Base-by-base conservation (phyloP, 2,113 vertebrate genomes). In the Amphiprion percula region DNA sequence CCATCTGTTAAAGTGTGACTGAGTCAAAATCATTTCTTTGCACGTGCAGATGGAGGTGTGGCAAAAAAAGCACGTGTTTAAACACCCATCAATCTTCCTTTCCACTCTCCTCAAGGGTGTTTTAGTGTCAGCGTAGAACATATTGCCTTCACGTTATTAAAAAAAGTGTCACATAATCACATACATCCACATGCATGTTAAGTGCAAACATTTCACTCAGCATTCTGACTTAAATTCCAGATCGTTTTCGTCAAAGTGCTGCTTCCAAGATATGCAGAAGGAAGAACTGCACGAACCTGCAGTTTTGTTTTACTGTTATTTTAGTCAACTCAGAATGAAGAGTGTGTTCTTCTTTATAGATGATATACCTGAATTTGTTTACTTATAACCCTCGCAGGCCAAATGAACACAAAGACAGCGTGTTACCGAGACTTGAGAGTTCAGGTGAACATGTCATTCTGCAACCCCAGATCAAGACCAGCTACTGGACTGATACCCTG, bases 381-480 rank as follows among this genome's bases (percentile, higher is more conserved):
- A 70, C 55, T 16, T 80, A 1, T 80, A 28, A 69, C 59, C 64
- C 52, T 15, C 26, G 8, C 89, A 98, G 97, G 97, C 21, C 93
- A 94, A 75, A 96, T 96, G 95, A 94, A 83, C 84, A 94, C 94
- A 3, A 95, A 94, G 77, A 88, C 90, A 37, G 93, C 90, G 0
- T 98, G 97, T 87, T 97, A 95, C 90, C 94, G 87, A 91, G 96
- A 98, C 87, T 74, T 95, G 83, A 90, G 88, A 61, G 74, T 93
- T 7, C 95, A 93, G 60, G 97, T 97, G 55, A 96, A 97, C 28
- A 67, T 80, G 0, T 95, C 96, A 0, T 90, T 94, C 91, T 98
- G 97, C 86, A 96, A 91, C 73, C 91, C 94, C 10, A 92, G 84
- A 80, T 88, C 91, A 12, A 94, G 82, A 41, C 97, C 96, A 0